Conservation (phyloP, 2,888 invertebrate species). For the Agrotis exclamationis region DNA sequence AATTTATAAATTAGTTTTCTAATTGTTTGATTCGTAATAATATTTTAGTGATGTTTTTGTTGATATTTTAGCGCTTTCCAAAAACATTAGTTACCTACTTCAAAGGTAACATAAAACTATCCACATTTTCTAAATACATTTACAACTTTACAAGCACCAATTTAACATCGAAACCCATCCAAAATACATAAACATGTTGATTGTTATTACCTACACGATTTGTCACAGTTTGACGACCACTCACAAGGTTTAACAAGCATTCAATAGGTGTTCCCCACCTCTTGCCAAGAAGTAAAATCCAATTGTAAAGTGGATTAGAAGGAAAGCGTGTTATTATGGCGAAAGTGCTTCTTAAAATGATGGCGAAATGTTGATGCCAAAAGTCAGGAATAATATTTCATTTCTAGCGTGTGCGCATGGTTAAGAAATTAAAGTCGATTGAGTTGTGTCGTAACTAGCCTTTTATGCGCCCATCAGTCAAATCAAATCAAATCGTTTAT, state of each 20-base stretch:
- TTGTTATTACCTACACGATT: conserved; percentile 28
- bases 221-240: conserved; percentile 34
- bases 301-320: conserved; percentile 26
- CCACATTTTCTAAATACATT: background rate
- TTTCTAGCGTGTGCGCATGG: too few species aligned
- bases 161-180: conserved; percentile 32
- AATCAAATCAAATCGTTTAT: too few species aligned
- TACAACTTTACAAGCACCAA: conserved; percentile 1
- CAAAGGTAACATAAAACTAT: background rate
- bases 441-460: too few species aligned
- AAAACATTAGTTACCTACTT: too few species aligned
- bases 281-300: conserved; percentile 33
- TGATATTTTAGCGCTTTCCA: too few species aligned
- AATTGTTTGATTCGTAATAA: too few species aligned
- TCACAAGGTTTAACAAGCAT: conserved; percentile 31
- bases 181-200: conserved; percentile 39
- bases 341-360: background rate
- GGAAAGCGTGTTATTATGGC: conserved; percentile 40
- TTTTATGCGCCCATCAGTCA: too few species aligned
- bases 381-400: too few species aligned
- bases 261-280: conserved; percentile 16
- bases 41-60: too few species aligned
- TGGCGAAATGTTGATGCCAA: background rate
- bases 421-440: too few species aligned
- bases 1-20: too few species aligned